Percentiles rank a stretch among this genome's conserved stretches.
Evolutionary conservation across 2,797 vertebrate species (phyloP).

Genomic region (Brachyrhaphis roseni): DNA sequence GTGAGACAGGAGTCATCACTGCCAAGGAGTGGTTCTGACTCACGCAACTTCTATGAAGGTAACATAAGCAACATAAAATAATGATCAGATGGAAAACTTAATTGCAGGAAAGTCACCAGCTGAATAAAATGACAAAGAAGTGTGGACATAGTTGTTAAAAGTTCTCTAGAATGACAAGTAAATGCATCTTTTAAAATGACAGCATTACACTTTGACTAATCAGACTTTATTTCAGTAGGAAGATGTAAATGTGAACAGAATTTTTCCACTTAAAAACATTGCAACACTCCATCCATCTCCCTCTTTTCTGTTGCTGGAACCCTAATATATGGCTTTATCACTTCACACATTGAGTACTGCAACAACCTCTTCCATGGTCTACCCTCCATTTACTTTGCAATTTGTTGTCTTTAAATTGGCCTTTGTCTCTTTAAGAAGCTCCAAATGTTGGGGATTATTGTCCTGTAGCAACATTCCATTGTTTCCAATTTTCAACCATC

Average conservation of each 20-base stretch:
- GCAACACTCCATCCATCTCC: no score
- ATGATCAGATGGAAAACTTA: background rate
- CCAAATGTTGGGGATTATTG: background rate
- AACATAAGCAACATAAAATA: background rate
- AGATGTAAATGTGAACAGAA: background rate
- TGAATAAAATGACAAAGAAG: background rate
- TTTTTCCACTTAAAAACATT: no score
- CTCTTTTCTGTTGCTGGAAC: no score
- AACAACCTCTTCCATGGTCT: no score
- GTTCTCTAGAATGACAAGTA: background rate
- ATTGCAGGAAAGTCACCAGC: background rate
- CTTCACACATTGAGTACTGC: no score
- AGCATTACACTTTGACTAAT: background rate
- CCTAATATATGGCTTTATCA: no score
- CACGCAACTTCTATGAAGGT: constrained; percentile 53
- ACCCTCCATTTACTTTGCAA: no score
- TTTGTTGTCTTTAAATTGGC: no score
- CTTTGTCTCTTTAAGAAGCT: background rate
- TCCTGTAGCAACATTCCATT: background rate
- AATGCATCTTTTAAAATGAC: background rate
- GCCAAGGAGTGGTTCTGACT: constrained; percentile 81
- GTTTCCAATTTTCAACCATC: background rate
- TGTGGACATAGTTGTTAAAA: background rate
- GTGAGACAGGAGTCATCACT: constrained; percentile 76
- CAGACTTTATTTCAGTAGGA: background rate